phyloP scores from a whole-genome alignment of 2,113 vertebrate genomes.

The Vulpes ferrilata region DNA sequence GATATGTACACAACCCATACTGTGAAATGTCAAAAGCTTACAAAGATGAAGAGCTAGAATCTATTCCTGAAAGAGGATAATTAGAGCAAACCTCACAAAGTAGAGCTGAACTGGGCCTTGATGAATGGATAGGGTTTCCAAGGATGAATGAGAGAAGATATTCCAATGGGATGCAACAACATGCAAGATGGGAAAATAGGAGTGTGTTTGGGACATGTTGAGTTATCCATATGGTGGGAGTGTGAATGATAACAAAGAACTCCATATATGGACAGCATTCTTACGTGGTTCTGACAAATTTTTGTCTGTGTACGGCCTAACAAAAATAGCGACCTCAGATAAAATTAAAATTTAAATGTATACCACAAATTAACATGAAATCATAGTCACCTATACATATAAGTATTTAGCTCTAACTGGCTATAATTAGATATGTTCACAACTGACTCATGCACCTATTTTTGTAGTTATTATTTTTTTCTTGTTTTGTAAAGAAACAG shows the following conservation, averaged over 20 bases:
- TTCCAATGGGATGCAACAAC: neutral
- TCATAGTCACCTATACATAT: neutral
- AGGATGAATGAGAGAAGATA: neutral
- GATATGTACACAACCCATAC: neutral
- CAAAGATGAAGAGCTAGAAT: conserved; percentile 30
- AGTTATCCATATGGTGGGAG: neutral
- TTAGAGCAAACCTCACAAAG: neutral
- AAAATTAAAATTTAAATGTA: neutral
- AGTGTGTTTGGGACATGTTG: neutral
- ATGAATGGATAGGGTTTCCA: neutral
- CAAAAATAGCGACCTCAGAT: neutral
- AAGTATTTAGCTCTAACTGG: neutral
- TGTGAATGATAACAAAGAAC: neutral
- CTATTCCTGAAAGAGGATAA: neutral
- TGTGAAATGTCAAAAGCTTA: neutral
- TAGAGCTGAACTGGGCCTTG: neutral
- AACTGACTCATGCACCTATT: neutral
- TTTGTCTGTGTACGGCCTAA: neutral
- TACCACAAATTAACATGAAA: neutral
- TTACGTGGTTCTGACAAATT: neutral
- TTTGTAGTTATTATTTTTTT: neutral
- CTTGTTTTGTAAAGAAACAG: neutral
- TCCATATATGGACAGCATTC: neutral
- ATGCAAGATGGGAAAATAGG: neutral
- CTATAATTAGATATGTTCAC: neutral